phyloP scores from a whole-genome alignment of 2,113 vertebrate genomes.

The Odobenus rosmarus region DNA sequence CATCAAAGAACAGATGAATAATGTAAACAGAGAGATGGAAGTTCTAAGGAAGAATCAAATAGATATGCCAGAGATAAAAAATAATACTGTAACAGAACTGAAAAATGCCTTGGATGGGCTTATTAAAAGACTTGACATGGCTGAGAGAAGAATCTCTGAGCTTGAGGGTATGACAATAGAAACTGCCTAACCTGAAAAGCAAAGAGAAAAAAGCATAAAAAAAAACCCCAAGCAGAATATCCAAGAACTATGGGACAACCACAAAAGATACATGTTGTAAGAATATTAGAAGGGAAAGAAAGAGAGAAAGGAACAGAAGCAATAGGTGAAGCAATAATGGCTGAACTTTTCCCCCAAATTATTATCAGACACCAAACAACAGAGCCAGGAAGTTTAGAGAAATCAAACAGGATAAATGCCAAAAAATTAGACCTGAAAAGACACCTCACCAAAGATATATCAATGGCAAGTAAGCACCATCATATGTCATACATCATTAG shows the following conservation, averaged over 20 bases:
- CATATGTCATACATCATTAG: not conserved
- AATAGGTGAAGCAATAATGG: conserved; percentile 40
- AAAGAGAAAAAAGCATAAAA: not conserved
- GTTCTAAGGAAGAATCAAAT: conserved; percentile 26
- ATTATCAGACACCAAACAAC: not conserved
- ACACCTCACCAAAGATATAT: not conserved
- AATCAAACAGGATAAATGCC: not conserved
- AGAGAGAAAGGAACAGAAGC: conserved; percentile 8
- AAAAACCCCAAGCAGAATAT: not conserved
- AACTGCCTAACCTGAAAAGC: not conserved
- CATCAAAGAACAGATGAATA: conserved; percentile 11
- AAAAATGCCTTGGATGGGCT: not conserved
- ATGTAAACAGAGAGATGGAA: not conserved
- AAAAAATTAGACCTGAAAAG: not conserved
- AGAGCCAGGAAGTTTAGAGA: not conserved
- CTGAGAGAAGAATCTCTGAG: conserved; percentile 22
- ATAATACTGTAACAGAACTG: not conserved
- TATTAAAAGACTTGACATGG: not conserved
- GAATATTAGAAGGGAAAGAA: not conserved
- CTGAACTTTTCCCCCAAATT: not conserved
- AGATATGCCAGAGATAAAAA: not conserved
- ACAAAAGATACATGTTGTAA: not conserved
- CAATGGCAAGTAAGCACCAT: not conserved
- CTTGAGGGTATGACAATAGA: not conserved
- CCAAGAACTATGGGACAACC: not conserved